Evolutionary conservation across 1,140 invertebrate genomes (phyloP), one percentile per base, ranked within the genome.

Genomic region (Nautilus pompilius): DNA sequence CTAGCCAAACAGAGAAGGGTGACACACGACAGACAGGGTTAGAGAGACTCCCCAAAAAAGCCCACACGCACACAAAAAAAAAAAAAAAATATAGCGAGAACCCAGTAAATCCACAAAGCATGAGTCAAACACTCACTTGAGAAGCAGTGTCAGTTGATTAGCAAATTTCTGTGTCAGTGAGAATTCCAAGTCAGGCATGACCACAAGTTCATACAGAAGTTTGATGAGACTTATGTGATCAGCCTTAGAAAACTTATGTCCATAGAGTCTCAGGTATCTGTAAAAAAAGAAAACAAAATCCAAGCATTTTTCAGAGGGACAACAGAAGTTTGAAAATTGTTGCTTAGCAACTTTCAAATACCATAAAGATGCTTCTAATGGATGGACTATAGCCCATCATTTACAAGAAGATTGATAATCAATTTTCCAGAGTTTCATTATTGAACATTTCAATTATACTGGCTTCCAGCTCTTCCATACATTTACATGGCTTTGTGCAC

Each of bases 171-270:
- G 86, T 32, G 93, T 83, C 64, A 90, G 83, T 65, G 86, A 85
- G 63, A 89, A 86, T 77, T 95, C 91, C 45, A 93, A 83, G 69
- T 92, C 87, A 61, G 90, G 88, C 71, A 90, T 90, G 13, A 88
- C 87, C 5, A 93, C 77, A 34, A 94, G 75, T 77, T 93, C 89
- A 79, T 90, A 93, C 54, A 91, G 85, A 36, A 96, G 77, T 74
- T 93, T 90, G n/a, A 97, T 88, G 24, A 97, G 87, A n/a, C 85
- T 78, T 26, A 97, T 87, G 77, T 98, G 94, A 80, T 96, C 93
- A 72, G 91, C 89, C 82, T 96, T 96, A 2, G 89, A 89, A 82
- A 97, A 95, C 74, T 91, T 92, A 65, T 90, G 79, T 15, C 92
- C 92, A 85, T 94, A 94, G 28, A 94, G 81, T 70, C 88, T 86